phyloP scores from a whole-genome alignment of 2,113 vertebrate genomes.

The Tapirus terrestris region DNA sequence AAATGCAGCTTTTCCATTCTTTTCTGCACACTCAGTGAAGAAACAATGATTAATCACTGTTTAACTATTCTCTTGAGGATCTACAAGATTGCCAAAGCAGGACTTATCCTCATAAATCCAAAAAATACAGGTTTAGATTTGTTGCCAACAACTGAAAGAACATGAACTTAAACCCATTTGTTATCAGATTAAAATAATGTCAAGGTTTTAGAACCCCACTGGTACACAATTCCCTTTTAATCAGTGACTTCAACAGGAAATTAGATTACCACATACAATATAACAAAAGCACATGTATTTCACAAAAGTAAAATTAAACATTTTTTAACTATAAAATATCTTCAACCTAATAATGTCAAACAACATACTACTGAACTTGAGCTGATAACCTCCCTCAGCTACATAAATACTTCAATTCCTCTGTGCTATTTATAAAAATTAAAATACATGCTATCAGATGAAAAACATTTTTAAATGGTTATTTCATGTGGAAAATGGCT shows the following conservation, averaged over 20 bases:
- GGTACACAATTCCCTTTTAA: conserved; percentile 84
- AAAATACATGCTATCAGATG: conserved; percentile 9
- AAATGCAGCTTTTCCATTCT: conserved; percentile 98
- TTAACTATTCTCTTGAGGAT: conserved; percentile 99
- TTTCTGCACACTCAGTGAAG: conserved; percentile 96
- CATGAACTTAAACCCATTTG: conserved; percentile 96
- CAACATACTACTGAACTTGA: not conserved
- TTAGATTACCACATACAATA: conserved; percentile 77
- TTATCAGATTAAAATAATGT: conserved; percentile 99
- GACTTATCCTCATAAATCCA: conserved; percentile 99
- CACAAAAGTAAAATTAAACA: conserved; percentile 42
- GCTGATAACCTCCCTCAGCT: conserved; percentile 11
- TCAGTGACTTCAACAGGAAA: conserved; percentile 80
- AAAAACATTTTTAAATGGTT: conserved; percentile 45
- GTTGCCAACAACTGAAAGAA: conserved; percentile 95
- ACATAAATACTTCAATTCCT: not conserved
- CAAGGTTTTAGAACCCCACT: conserved; percentile 91
- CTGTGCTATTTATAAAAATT: conserved; percentile 52
- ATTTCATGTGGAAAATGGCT: conserved; percentile 33
- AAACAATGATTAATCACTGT: conserved; percentile 99
- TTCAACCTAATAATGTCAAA: conserved; percentile 37
- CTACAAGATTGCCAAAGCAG: conserved; percentile 97
- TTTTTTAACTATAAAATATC: conserved; percentile 42
- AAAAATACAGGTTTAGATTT: conserved; percentile 95
- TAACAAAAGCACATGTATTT: conserved; percentile 59